Conservation (phyloP, 2,797 vertebrate species). For the Enteromius mattozi region DNA sequence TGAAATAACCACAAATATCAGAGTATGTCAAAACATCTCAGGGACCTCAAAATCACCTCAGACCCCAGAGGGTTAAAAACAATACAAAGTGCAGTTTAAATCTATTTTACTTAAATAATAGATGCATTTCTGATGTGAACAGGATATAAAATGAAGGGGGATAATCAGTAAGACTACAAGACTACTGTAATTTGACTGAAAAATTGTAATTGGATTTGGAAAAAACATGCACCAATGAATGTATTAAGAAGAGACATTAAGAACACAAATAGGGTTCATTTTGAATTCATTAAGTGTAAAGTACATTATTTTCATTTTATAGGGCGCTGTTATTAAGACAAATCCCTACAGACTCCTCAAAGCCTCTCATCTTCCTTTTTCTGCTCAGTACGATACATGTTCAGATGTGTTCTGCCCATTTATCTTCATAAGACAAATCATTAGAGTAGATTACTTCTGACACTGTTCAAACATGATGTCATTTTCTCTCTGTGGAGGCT, state of each 20-base stretch:
- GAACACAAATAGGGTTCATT: neutral
- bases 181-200: neutral
- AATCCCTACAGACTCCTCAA: constrained; percentile 24
- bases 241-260: neutral
- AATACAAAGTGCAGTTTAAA: neutral
- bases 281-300: neutral
- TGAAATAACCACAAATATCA: too few species aligned
- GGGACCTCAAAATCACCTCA: too few species aligned
- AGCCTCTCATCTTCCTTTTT: constrained; percentile 27
- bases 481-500: constrained; percentile 41
- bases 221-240: neutral
- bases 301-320: constrained; percentile 23
- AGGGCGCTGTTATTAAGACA: constrained; percentile 29
- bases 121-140: neutral
- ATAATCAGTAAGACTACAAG: neutral
- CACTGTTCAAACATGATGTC: constrained; percentile 57
- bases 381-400: neutral
- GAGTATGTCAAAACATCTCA: too few species aligned
- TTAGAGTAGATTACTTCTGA: constrained; percentile 59
- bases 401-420: constrained; percentile 50
- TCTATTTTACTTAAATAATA: neutral
- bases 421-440: constrained; percentile 51
- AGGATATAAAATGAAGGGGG: neutral
- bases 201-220: neutral
- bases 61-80: neutral